Base-by-base conservation (phyloP, 2,113 vertebrate genomes). In the Onychostoma macrolepis region DNA sequence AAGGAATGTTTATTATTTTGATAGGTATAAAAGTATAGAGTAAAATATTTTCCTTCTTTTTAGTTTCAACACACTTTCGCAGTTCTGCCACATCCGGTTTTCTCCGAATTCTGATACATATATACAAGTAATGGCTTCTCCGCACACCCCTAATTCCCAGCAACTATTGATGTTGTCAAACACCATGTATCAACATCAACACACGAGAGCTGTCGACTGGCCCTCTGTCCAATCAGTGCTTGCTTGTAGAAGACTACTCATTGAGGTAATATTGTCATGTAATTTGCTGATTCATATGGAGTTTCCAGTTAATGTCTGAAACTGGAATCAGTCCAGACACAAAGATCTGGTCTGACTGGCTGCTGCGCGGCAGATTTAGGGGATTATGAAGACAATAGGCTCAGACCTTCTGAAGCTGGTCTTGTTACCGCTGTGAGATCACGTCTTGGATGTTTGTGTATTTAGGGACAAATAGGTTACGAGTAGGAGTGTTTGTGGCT, bases 331-430 rank as follows among this genome's bases (percentile, higher is more conserved):
- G 48, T 58, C 82, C 69, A n/a, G 48, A 74, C 48, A 74, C 30
- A 48, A 56, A 74, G 82, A 84, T 56, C 82, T 38, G 43, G 82
- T 84, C 67, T 72, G 48, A 74, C 65, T 74, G 30, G 48, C 43
- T 50, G 38, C 80, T 45, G 63, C 8, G 1, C 15, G 33, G 26
- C 45, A 84, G 65, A 84, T 84, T 84, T 74, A 84, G 10, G 38
- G 67, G 82, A 84, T 84, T 74, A 84, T n/a, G 43, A 24, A 84
- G 48, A 84, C 82, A 53, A 84, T 56, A 84, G 82, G 82, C 67
- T 84, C 82, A 84, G 82, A 84, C 82, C 48, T 84, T 74, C 21
- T 36, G 67, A 84, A 74, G 48, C 48, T 83, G 13, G 41, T 71
- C 9, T 58, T 38, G 19, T 74, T 74, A 58, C 82, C 13, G 7